These are phyloP conservation scores for Euspilapteryx auroguttella DNA, from an alignment of 2,888 invertebrate species.

Conservation along the genomic window DNA sequence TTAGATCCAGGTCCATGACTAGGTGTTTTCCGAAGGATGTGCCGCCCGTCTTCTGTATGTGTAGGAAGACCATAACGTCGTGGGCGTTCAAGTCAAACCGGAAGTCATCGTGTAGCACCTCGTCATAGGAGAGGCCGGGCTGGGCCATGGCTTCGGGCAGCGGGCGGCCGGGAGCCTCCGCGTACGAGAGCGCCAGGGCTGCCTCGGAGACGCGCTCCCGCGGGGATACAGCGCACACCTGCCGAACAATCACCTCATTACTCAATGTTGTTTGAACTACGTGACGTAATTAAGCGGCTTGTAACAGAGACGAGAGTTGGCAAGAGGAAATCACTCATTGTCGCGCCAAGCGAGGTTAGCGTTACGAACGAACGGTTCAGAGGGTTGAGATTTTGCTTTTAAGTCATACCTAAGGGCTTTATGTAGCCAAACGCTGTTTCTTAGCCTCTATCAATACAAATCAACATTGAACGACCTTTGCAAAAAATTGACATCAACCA, in stretches of 20 bases:
- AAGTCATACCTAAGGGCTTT: too few species aligned
- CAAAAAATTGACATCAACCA: too few species aligned
- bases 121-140: conserved; percentile 80
- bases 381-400: too few species aligned
- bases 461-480: too few species aligned
- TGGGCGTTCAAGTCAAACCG: conserved; percentile 88
- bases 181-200: conserved; percentile 42
- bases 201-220: conserved; percentile 64
- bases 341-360: conserved; percentile 1
- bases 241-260: conserved; percentile 11
- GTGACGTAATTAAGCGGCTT: conserved; percentile 5
- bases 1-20: conserved; percentile 88
- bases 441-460: too few species aligned
- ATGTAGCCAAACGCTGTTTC: too few species aligned
- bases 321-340: not conserved
- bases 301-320: not conserved
- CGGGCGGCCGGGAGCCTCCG: conserved; percentile 55
- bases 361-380: conserved; percentile 6
- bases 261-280: not conserved
- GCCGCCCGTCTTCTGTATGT: conserved; percentile 99
- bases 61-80: conserved; percentile 96
- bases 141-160: conserved; percentile 57
- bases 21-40: conserved; percentile 96
- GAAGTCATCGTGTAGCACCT: conserved; percentile 84
- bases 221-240: conserved; percentile 75